Percentiles rank a stretch among this genome's conserved stretches.
phyloP scores from a whole-genome alignment of 64 coral and sea anemone genomes.

The Actinia tenebrosa region DNA sequence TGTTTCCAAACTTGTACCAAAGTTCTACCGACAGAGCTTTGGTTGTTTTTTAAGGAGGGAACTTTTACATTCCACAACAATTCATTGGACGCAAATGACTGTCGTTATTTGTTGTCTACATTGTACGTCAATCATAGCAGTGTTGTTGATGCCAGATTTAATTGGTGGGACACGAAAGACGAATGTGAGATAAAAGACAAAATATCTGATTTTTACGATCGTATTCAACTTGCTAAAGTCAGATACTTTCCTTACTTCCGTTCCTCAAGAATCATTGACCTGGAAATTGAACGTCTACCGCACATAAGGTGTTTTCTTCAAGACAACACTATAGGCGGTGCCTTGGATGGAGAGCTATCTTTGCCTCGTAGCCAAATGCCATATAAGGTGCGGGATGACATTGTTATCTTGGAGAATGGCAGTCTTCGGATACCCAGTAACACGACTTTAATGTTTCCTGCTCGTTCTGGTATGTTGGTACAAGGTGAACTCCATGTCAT shows the following conservation, averaged over 20 bases:
- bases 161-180: conserved; percentile 61
- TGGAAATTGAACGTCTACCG: background rate
- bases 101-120: conserved; percentile 37
- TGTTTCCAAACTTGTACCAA: conserved; percentile 45
- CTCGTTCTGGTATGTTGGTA: conserved; percentile 47
- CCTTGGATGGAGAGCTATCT: conserved; percentile 21
- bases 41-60: conserved; percentile 49
- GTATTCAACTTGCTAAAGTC: conserved; percentile 51
- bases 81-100: conserved; percentile 30
- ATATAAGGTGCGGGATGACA: conserved; percentile 60
- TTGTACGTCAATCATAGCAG: conserved; percentile 31
- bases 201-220: conserved; percentile 65
- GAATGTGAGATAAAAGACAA: conserved; percentile 53
- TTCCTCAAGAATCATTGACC: background rate
- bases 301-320: conserved; percentile 49
- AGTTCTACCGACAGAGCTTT: conserved; percentile 31
- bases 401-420: conserved; percentile 48
- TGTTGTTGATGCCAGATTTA: conserved; percentile 29
- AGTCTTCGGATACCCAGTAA: conserved; percentile 49
- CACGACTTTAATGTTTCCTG: conserved; percentile 61
- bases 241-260: conserved; percentile 46
- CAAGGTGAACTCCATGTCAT: conserved; percentile 45
- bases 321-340: conserved; percentile 38
- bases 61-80: conserved; percentile 58
- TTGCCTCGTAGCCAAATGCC: conserved; percentile 23